Evolutionary conservation across 2,888 invertebrate genomes (phyloP), one percentile per base, ranked within the genome.

Genomic region (Ochropleura leucogaster): DNA sequence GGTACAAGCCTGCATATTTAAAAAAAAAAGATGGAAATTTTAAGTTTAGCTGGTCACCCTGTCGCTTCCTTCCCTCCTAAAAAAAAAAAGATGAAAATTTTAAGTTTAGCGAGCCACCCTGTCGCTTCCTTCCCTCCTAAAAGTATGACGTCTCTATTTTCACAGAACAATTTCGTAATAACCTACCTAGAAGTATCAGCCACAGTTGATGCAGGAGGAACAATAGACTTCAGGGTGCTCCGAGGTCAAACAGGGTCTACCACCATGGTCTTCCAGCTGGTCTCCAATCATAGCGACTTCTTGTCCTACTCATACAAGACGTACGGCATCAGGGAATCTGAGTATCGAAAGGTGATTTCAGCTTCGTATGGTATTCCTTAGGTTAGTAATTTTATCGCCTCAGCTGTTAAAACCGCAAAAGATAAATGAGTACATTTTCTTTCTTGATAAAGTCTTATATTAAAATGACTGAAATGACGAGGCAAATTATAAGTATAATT

Each of bases 331-430:
- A 87, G 89, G 69, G 96, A 95, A 55, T 94, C 93, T 30, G 93
- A 96, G 67, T 96, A 95, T 80, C 92, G 92, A 93, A 96, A 96
- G 96, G 96, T 96, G 93, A 95, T 87, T 44, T 84, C 89, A 73
- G 89, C 89, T 67, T 90, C 92, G 18, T 75, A 81, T 82, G 84
- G 85, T 84, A 82, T 83, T 78, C 67, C 66, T 78, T 94, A 92
- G 93, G 93, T 94, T 89, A 90, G 91, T 92, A 82, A 63, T 30
- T 46, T 59, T 42, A 65, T 49, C 20, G 49, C 30, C 47, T 68
- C 42, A 55, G 16, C 42, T 64, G 47, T 44, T 4, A n/a, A 59
- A 59, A 59, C 16, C 4, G 4, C 8, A 59, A 4, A 16, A 40
- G 8, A 30, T 16, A 16, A 7, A 30, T 57, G 4, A 30, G 30